Evolutionary conservation across 2,888 invertebrate species (phyloP).

Genomic region (Ormyrus nitidulus): DNA sequence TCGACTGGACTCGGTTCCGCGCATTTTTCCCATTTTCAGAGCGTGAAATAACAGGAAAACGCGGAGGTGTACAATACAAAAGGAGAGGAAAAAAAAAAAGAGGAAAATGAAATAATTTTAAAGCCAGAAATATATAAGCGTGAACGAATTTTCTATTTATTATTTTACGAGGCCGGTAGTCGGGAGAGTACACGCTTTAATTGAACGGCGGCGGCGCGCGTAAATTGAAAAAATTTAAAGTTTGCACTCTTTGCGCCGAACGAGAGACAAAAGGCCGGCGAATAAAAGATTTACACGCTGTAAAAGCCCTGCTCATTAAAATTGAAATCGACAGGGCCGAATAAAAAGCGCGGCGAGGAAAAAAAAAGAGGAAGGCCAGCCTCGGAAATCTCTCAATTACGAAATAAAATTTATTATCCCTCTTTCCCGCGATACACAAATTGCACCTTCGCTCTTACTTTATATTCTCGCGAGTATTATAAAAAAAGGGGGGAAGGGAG

Average conservation of each 20-base stretch:
- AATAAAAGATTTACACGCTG: too few relatives aligned
- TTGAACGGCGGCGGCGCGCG: too few relatives aligned
- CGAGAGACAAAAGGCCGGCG: too few relatives aligned
- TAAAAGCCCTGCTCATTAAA: too few relatives aligned
- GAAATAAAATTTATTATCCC: constrained; percentile 18
- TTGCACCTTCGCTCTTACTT: constrained; percentile 29
- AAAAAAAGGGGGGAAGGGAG: constrained; percentile 1
- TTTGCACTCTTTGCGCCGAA: too few relatives aligned
- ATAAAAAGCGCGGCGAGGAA: too few relatives aligned
- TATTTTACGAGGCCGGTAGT: too few relatives aligned
- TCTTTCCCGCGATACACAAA: constrained; percentile 32
- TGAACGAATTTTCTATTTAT: too few relatives aligned
- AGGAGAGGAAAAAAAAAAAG: background rate
- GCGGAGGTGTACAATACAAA: background rate
- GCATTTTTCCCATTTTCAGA: constrained; percentile 32
- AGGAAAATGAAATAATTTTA: constrained; percentile 3
- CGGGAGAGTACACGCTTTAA: too few relatives aligned
- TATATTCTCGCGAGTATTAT: constrained; percentile 23
- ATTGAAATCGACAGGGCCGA: too few relatives aligned
- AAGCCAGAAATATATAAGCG: background rate
- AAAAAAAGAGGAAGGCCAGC: too few relatives aligned
- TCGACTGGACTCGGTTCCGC: background rate
- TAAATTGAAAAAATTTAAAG: too few relatives aligned
- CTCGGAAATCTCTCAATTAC: constrained; percentile 17
- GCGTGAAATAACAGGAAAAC: constrained; percentile 14